Evolutionary conservation across 2,888 invertebrate genomes (phyloP), one percentile per base, ranked within the genome.

Genomic region (Drosophila nr. fundita): DNA sequence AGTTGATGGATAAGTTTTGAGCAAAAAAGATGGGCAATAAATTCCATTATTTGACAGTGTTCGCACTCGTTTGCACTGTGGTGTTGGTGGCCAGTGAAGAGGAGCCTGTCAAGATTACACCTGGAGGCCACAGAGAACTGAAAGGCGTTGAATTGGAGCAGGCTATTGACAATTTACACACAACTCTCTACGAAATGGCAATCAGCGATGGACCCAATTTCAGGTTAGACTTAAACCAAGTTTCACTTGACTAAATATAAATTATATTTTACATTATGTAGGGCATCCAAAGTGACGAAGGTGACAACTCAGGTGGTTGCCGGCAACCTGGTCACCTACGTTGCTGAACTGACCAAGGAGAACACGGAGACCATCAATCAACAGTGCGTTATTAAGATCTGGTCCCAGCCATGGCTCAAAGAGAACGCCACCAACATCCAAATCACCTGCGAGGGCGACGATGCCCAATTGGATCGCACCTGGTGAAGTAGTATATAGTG

Each of bases 361-460:
- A 21, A 73, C 54, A 68, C 68, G 21, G 45, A 45, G 45, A 45
- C 45, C 24, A 4, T 45, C 45, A 24, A 45, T 8, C 45, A 57
- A 2, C 30, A 57, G 5, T 57, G 57, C 57, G 42, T 42, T 0
- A 70, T 91, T 0, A 54, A 76, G 32, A 83, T 90, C 62, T 90
- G 82, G 80, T 68, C 58, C 4, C 89, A 65, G 18, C 42, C 79
- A 2, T 90, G 91, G 91, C 64, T 87, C 4, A 7, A 57, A 38
- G 54, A 73, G 24, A 53, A 80, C 42, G 80, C 73, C 18, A 80
- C 85, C 58, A 84, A 89, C 34, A 72, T 90, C 4, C 79, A 71
- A 21, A 78, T 90, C 18, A 58, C 83, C 18, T 80, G 76, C 50
- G 55, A 69, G 3, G 85, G 71, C 7, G 85, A 78, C 1, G 72